A percentile compares a stretch with the other conserved stretches of the same genome.
These are phyloP conservation scores for Galemys pyrenaicus DNA, from an alignment of 2,113 vertebrate species.

Conservation along the genomic window DNA sequence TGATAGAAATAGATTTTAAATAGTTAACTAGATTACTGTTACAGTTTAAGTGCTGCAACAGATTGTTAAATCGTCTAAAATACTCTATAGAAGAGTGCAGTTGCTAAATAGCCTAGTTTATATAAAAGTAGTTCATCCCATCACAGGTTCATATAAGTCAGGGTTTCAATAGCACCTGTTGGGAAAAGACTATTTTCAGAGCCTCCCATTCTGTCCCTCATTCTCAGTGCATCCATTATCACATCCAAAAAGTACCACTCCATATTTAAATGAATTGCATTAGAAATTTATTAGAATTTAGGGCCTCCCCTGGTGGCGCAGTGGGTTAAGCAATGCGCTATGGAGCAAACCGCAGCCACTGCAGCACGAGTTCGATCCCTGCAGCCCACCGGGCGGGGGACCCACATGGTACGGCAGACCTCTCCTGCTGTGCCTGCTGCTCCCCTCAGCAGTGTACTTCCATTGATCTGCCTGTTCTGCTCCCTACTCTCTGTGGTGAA, in stretches of 20 bases:
- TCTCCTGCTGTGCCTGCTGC: too few species aligned
- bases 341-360: too few species aligned
- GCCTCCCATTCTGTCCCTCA: rapidly evolving
- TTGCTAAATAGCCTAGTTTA: too few species aligned
- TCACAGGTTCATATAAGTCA: rapidly evolving
- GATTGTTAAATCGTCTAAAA: neutral
- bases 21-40: neutral
- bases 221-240: neutral
- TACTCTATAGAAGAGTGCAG: neutral
- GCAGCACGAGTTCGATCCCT: too few species aligned
- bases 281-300: too few species aligned
- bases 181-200: neutral
- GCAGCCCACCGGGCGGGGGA: too few species aligned
- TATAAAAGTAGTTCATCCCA: neutral
- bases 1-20: neutral
- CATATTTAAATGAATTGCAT: neutral
- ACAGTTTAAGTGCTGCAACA: neutral
- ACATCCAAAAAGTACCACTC: neutral
- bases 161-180: neutral
- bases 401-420: too few species aligned
- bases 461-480: too few species aligned
- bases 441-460: too few species aligned
- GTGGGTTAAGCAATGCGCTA: too few species aligned
- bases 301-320: too few species aligned
- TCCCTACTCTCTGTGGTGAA: too few species aligned